Percentiles rank a stretch among this genome's conserved stretches.
phyloP scores from a whole-genome alignment of 2,113 vertebrate species.

The Mobula hypostoma region DNA sequence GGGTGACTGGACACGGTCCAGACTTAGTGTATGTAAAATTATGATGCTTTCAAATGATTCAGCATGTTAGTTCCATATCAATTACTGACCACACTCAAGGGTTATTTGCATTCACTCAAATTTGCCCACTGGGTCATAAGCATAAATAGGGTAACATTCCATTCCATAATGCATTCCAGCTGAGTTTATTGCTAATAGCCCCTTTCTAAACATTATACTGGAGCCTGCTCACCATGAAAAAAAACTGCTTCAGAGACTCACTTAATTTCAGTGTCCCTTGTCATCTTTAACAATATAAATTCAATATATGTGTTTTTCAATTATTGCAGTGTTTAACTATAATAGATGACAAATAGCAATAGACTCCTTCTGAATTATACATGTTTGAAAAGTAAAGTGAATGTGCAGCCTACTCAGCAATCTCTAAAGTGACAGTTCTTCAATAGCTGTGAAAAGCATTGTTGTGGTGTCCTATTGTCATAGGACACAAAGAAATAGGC shows the following conservation, averaged over 20 bases:
- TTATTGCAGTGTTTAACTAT: neutral
- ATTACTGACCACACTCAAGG: neutral
- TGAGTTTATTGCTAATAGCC: neutral
- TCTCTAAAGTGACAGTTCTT: neutral
- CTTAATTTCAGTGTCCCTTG: neutral
- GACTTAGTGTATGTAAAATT: neutral
- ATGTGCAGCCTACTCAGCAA: neutral
- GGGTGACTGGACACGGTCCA: neutral
- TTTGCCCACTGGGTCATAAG: constrained; percentile 5
- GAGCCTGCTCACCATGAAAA: constrained; percentile 25
- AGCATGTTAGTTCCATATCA: neutral
- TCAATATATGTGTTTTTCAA: neutral
- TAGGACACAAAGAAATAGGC: too few species aligned
- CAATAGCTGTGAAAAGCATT: neutral
- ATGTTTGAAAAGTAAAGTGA: neutral
- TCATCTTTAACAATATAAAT: neutral
- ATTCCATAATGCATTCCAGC: constrained; percentile 18
- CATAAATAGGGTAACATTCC: constrained; percentile 22
- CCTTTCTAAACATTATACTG: constrained; percentile 27
- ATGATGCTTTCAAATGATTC: neutral
- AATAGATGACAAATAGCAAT: neutral
- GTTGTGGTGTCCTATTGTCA: too few species aligned
- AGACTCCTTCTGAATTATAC: neutral
- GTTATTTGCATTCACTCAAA: neutral
- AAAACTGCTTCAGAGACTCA: neutral